These are phyloP conservation scores for Rhynchomys soricoides DNA, from an alignment of 2,113 vertebrate genomes.

Conservation along the genomic window DNA sequence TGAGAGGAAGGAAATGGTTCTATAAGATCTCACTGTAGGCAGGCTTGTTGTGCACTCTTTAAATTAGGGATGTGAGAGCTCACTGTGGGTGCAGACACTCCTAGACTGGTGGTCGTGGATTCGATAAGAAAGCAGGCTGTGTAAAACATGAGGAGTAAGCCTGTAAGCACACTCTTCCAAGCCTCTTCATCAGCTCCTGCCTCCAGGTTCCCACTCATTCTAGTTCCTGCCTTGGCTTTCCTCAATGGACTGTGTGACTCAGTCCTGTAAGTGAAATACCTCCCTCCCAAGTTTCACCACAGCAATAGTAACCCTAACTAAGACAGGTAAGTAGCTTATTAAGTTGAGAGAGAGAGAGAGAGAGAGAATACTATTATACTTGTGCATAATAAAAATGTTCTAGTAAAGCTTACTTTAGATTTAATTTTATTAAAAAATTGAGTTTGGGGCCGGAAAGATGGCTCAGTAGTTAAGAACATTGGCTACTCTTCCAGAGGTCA, in stretches of 20 bases:
- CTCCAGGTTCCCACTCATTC: neutral
- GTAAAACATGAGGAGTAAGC: neutral
- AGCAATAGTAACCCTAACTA: neutral
- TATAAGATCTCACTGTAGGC: neutral
- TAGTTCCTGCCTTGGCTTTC: neutral
- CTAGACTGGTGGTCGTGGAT: neutral
- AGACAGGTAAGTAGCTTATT: neutral
- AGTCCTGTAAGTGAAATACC: neutral
- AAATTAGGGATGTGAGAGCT: neutral
- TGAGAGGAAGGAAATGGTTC: neutral
- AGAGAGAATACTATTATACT: neutral
- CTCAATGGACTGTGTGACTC: neutral
- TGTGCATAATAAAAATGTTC: slow-evolving; percentile 22
- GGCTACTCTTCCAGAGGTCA: neutral
- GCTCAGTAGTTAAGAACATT: neutral
- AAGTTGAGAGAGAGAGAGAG: neutral
- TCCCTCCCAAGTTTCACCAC: neutral
- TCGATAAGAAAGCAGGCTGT: neutral
- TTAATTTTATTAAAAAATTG: slow-evolving; percentile 37
- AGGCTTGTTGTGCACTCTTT: neutral
- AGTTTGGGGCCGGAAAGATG: neutral
- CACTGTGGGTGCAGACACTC: neutral
- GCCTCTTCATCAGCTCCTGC: neutral
- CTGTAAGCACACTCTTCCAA: neutral
- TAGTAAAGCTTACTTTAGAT: neutral